Evolutionary conservation across 1,140 invertebrate genomes (phyloP).

Genomic region (Hormaphis cornu): DNA sequence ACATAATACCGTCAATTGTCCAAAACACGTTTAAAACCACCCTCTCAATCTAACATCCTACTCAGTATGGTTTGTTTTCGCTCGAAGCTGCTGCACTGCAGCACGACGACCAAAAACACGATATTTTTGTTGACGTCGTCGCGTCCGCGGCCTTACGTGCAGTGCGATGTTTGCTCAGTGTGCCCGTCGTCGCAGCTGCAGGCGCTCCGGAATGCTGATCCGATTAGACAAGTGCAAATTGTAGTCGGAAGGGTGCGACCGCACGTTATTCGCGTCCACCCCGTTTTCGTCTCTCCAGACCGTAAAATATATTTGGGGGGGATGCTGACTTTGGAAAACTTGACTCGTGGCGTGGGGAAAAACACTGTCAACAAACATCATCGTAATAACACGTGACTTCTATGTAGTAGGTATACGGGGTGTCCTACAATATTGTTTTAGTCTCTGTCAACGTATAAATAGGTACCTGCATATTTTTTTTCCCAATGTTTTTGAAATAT

Average conservation of each 20-base stretch:
- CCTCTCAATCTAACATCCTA: no score
- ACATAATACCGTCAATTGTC: background rate
- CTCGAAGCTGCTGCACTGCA: background rate
- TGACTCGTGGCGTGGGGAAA: background rate
- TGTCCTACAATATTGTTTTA: background rate
- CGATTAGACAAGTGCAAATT: conserved; percentile 27
- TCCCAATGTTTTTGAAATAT: no score
- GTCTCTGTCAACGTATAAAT: background rate
- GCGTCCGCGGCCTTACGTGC: no score
- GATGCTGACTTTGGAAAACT: background rate
- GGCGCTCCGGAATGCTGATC: conserved; percentile 6
- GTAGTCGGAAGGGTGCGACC: background rate
- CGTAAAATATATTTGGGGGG: background rate
- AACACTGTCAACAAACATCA: background rate
- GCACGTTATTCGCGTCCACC: background rate
- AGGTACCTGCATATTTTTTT: no score
- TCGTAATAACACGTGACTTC: background rate
- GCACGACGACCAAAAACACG: background rate
- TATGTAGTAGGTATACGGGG: no score
- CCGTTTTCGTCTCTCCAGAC: background rate
- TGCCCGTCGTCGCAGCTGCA: background rate
- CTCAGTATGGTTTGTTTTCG: background rate
- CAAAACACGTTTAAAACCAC: background rate
- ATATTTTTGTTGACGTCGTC: conserved; percentile 26
- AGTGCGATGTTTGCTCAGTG: conserved; percentile 7